Evolutionary conservation across 1,140 invertebrate genomes (phyloP), one percentile per base, ranked within the genome.

Genomic region (Lepidostoma basale): DNA sequence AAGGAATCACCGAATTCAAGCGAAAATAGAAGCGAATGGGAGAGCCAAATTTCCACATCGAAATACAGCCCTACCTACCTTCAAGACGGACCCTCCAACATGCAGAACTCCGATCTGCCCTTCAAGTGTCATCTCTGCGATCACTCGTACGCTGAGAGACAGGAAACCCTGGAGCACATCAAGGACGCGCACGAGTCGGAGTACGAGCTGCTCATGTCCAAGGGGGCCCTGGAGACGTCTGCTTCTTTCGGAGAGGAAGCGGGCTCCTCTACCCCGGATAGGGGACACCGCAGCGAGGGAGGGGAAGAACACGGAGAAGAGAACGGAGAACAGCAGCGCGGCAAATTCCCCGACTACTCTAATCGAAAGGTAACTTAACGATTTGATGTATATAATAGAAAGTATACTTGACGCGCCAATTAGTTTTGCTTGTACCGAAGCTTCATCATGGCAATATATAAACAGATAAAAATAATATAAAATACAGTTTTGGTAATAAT

Each of bases 71-170:
- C 77, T 74, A 4, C 47, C 25, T 26, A 68, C 10, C 8, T 14
- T 12, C 54, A 49, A 25, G 70, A 73, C 6, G 45, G 14, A 6
- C 42, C 59, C 22, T 56, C 70, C 6, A 69, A 62, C 23, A 45
- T 45, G n/a, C 67, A 69, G 25, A 68, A 78, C 47, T 65, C 84
- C 2, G 91, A 93, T 67, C 81, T 92, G 26, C 93, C 94, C 0
- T 97, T 93, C 83, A 96, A 96, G 77, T 98, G 95, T 75, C 94
- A 97, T 79, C 82, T 97, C 0, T 97, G 95, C 77, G 95, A 97
- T 73, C 89, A 88, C 9, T 93, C 93, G 0, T 97, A 92, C 74
- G 84, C 85, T 0, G 90, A 92, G 25, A 84, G 95, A 0, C 84
- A 90, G 56, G 90, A 91, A 6, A 92, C 92, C 28, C 79, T 97